phyloP scores from a whole-genome alignment of 30 jellyfish, hydroid and myxozoan species.

The Aurelia sp. region DNA sequence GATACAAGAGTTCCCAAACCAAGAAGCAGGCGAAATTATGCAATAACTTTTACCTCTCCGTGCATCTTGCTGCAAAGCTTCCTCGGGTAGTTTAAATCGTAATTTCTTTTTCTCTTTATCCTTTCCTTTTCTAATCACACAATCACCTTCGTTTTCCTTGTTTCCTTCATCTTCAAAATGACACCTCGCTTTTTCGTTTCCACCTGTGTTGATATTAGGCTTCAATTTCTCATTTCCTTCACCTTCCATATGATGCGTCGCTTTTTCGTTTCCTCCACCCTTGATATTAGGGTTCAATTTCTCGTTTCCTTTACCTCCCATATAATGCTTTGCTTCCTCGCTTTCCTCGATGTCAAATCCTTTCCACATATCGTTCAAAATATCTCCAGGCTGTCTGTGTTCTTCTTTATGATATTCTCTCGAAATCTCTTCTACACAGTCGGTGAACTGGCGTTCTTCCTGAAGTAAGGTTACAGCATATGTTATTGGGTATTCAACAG shows the following conservation, averaged over 20 bases:
- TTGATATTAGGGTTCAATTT: too few relatives aligned
- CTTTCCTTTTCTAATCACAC: background rate
- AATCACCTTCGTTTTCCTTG: background rate
- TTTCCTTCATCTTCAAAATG: too few relatives aligned
- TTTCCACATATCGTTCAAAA: conserved; percentile 68
- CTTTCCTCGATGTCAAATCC: conserved; percentile 50
- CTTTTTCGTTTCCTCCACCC: too few relatives aligned
- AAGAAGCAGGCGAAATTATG: too few relatives aligned
- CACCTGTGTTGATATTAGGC: too few relatives aligned
- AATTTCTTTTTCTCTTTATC: conserved; percentile 29
- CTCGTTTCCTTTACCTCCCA: too few relatives aligned
- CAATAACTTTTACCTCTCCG: too few relatives aligned
- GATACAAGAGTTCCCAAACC: too few relatives aligned
- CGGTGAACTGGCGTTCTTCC: background rate
- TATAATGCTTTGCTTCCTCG: background rate
- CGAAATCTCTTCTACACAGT: background rate
- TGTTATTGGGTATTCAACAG: too few relatives aligned
- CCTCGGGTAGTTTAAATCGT: conserved; percentile 52
- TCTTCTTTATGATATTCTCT: background rate
- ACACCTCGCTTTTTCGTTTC: too few relatives aligned
- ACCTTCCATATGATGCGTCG: too few relatives aligned
- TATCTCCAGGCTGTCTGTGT: conserved; percentile 32
- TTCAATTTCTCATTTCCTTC: too few relatives aligned
- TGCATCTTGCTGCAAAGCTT: background rate
- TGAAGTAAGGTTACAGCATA: background rate